Conservation (phyloP, 2,113 vertebrate species). For the Pelobates fuscus region DNA sequence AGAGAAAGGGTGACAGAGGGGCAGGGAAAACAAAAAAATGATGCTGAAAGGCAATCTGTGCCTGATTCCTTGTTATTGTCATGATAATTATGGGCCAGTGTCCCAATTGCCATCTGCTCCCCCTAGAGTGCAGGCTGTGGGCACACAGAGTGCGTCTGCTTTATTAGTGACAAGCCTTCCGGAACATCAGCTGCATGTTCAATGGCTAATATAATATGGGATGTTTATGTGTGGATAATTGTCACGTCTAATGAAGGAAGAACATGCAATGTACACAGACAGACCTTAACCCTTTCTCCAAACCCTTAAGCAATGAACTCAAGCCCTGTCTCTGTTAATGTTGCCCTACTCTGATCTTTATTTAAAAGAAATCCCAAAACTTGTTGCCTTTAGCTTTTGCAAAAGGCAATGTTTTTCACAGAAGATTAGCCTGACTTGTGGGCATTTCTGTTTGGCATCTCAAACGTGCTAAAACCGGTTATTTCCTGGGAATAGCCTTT, state of each 20-base stretch:
- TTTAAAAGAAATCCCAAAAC: no score
- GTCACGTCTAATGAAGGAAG: slow-evolving; percentile 58
- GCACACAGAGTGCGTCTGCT: slow-evolving; percentile 58
- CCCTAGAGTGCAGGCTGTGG: slow-evolving; percentile 58
- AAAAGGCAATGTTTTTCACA: no score
- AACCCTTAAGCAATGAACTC: background rate
- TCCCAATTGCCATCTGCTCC: slow-evolving; percentile 67
- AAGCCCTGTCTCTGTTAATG: background rate
- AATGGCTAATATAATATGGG: slow-evolving; percentile 29
- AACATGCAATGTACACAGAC: slow-evolving; percentile 51
- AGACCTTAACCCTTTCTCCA: slow-evolving; percentile 13
- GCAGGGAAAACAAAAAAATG: slow-evolving; percentile 50
- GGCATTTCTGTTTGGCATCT: no score
- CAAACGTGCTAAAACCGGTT: no score
- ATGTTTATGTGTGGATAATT: slow-evolving; percentile 51
- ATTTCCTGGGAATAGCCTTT: no score
- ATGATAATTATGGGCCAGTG: slow-evolving; percentile 64
- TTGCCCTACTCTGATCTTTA: background rate
- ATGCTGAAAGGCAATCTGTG: slow-evolving; percentile 62
- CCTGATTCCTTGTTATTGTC: slow-evolving; percentile 53
- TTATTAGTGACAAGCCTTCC: slow-evolving; percentile 63
- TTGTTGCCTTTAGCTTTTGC: background rate
- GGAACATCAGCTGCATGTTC: slow-evolving; percentile 54
- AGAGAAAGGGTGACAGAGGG: slow-evolving; percentile 54
- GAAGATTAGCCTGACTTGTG: no score